Percentiles rank a stretch among this genome's conserved stretches.
Conservation (phyloP, 2,888 invertebrate species). For the Caenorhabditis panamensis region DNA sequence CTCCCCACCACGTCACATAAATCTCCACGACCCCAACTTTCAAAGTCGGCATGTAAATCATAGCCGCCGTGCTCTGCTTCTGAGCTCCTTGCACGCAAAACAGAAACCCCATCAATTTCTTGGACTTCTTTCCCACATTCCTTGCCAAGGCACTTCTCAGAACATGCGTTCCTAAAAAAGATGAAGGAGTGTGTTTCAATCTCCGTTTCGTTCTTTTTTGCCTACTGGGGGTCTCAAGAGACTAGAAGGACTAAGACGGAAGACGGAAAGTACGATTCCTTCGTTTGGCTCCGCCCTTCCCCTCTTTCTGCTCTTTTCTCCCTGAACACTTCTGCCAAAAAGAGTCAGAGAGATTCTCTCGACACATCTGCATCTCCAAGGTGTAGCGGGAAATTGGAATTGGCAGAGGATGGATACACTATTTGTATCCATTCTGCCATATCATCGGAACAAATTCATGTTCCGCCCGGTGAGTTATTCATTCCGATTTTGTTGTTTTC, state of each 20-base stretch:
- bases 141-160: conserved; percentile 11
- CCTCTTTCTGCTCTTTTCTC: conserved; percentile 13
- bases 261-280: conserved; percentile 18
- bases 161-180: conserved; percentile 43
- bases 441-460: conserved; percentile 1
- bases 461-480: not conserved
- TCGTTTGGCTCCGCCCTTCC: conserved; percentile 11
- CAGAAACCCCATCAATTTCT: conserved; percentile 5
- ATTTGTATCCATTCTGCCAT: not conserved
- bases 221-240: conserved; percentile 6
- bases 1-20: not conserved
- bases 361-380: not conserved
- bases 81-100: not conserved
- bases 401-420: not conserved
- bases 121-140: not conserved
- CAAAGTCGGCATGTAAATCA: not conserved
- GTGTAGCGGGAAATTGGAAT: not conserved
- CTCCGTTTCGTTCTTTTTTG: conserved; percentile 34
- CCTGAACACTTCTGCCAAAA: conserved; percentile 1
- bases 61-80: not conserved
- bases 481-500: not conserved
- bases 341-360: no score
- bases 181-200: conserved; percentile 34
- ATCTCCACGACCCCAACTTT: not conserved
- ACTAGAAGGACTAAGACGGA: conserved; percentile 24